Evolutionary conservation across 2,113 vertebrate genomes (phyloP).

Genomic region (Perca schrenkii): DNA sequence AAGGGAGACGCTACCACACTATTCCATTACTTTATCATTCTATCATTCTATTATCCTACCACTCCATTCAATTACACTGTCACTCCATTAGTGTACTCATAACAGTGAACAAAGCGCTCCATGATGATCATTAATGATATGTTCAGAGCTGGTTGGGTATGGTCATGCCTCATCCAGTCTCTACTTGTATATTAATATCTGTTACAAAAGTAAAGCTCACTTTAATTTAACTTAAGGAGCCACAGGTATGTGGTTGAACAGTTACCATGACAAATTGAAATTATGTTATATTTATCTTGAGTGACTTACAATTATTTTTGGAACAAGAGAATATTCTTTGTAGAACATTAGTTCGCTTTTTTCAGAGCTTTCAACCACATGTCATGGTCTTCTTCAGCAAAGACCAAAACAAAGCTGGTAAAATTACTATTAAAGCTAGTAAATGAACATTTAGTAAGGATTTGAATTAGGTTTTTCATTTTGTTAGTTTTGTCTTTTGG

Average conservation of each 20-base stretch:
- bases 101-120: constrained; percentile 77
- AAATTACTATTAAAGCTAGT: neutral
- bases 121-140: constrained; percentile 79
- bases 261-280: neutral
- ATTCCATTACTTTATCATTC: constrained; percentile 82
- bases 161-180: constrained; percentile 58
- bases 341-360: neutral
- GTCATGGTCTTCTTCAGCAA: neutral
- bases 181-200: constrained; percentile 32
- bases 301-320: neutral
- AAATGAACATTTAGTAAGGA: neutral
- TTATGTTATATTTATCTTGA: constrained; percentile 14
- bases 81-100: constrained; percentile 81
- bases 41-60: constrained; percentile 81
- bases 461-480: neutral
- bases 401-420: too few species aligned
- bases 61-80: constrained; percentile 81
- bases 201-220: constrained; percentile 19
- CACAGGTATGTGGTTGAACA: constrained; percentile 18
- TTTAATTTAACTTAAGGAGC: constrained; percentile 16
- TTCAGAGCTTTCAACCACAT: neutral
- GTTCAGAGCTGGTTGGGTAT: constrained; percentile 53
- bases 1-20: constrained; percentile 58
- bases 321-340: neutral
- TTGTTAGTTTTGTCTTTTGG: neutral